phyloP scores from a whole-genome alignment of 2,113 vertebrate species.

The Coptodon rendalli region DNA sequence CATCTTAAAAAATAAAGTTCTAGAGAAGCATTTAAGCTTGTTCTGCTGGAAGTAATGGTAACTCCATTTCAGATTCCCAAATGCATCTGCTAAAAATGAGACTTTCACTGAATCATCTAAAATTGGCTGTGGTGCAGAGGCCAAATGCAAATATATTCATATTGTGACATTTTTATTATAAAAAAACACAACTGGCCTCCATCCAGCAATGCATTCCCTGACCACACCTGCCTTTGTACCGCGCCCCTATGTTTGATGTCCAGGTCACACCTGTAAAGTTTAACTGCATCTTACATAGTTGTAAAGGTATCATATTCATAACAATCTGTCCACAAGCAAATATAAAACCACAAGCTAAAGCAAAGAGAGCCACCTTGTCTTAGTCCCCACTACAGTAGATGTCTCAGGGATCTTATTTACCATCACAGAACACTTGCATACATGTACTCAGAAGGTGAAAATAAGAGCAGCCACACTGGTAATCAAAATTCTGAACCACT shows the following conservation, averaged over 20 bases:
- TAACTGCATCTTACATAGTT: background rate
- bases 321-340: background rate
- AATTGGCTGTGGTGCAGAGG: background rate
- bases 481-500: background rate
- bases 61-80: background rate
- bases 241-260: background rate
- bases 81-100: background rate
- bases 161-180: background rate
- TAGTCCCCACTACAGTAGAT: background rate
- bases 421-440: background rate
- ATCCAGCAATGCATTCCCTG: background rate
- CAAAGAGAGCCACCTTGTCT: background rate
- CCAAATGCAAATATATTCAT: background rate
- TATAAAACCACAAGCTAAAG: background rate
- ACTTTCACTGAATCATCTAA: background rate
- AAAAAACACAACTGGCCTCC: background rate
- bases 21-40: background rate
- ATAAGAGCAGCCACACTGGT: background rate
- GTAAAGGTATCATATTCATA: background rate
- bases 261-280: background rate
- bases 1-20: background rate
- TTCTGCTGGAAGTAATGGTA: background rate
- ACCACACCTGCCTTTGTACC: background rate
- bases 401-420: background rate
- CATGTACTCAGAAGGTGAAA: background rate